These are phyloP conservation scores for Sweltsa coloradensis DNA, from an alignment of 1,140 invertebrate genomes.

Conservation along the genomic window DNA sequence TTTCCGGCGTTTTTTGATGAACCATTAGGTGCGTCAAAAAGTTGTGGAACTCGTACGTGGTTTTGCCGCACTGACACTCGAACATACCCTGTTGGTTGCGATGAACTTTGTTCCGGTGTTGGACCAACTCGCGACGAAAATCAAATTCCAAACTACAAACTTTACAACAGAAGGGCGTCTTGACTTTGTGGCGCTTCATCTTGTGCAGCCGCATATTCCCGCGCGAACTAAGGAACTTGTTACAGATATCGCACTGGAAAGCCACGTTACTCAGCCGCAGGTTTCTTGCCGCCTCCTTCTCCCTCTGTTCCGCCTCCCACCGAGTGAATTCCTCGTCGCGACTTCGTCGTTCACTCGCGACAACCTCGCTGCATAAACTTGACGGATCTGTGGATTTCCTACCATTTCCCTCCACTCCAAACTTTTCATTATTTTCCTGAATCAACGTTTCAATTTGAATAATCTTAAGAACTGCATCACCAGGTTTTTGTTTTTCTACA, in stretches of 20 bases:
- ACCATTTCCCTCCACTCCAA: too few species aligned
- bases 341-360: constrained; percentile 1
- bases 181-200: constrained; percentile 1
- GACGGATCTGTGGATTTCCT: too few species aligned
- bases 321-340: neutral
- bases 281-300: too few species aligned
- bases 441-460: too few species aligned
- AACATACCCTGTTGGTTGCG: constrained; percentile 6
- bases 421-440: too few species aligned
- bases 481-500: too few species aligned
- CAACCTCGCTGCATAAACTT: too few species aligned
- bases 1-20: too few species aligned
- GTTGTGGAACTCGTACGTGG: constrained; percentile 1
- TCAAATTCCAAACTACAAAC: neutral
- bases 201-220: constrained; percentile 8
- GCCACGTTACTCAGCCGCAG: too few species aligned
- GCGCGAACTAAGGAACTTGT: constrained; percentile 5
- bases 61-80: constrained; percentile 5
- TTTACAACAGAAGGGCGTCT: constrained; percentile 6
- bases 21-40: constrained; percentile 5
- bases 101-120: constrained; percentile 1
- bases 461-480: too few species aligned
- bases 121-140: constrained; percentile 3
- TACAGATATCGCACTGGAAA: constrained; percentile 4
- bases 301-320: neutral